Evolutionary conservation across 2,888 invertebrate genomes (phyloP), one percentile per base, ranked within the genome.

Genomic region (Nomada goodeniana): DNA sequence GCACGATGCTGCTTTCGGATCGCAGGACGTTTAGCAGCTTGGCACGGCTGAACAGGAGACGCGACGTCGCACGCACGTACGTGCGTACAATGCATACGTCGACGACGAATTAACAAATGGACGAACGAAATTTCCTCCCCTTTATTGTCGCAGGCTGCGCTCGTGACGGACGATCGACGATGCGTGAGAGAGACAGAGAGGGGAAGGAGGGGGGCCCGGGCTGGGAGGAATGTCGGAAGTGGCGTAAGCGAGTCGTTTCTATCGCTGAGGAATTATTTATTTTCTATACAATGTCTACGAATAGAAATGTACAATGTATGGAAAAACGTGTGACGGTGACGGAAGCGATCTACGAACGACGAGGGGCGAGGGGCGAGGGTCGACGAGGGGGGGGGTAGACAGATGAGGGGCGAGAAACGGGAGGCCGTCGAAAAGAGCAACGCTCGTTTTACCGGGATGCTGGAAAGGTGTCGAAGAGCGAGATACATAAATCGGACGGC

Each of bases 71-170:
- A 0, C 7, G 9, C n/a, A 89, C 2, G 89, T 90, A 47, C 91
- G 88, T 53, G 93, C 93, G 69, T 93, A 93, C 4, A 91, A 91
- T 93, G 7, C 0, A 29, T 7, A 7, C 29, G 29, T 36, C 53
- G n/a, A 7, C 20, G n/a, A 53, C 53, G 5, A 36, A 36, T n/a
- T 1, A 10, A 53, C n/a, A 20, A 53, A 53, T 29, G 29, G 53
- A 20, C 0, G 10, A 7, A 53, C n/a, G 53, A 26, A 23, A 29
- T 15, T n/a, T n/a, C n/a, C 15, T 4, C n/a, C 18, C 20, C n/a
- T 69, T 69, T 59, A 2, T 63, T 63, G 47, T 47, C 47, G 23
- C 36, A 18, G 15, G 15, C 7, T 29, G 29, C 26, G 29, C 29
- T 18, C 7, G 0, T 18, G 5, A 10, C 0, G 7, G 57, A 5